These are phyloP conservation scores for Chlorospingus semifuscus DNA, from an alignment of 2,797 vertebrate genomes.

Conservation along the genomic window DNA sequence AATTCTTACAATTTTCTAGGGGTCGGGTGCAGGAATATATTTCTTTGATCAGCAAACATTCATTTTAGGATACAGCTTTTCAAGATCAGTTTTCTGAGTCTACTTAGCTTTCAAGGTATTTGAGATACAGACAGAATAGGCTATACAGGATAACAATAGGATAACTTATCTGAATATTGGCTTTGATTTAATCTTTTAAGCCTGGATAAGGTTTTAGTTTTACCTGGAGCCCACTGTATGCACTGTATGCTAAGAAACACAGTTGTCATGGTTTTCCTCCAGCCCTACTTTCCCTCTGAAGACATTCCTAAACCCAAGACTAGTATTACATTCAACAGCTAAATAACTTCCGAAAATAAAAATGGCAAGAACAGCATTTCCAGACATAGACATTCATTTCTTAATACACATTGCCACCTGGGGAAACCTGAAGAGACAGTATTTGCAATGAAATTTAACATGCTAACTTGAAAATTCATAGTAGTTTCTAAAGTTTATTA, in stretches of 20 bases:
- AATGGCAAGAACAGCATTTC: constrained; percentile 1
- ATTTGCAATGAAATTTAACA: not conserved
- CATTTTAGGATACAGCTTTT: not conserved
- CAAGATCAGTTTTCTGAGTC: not conserved
- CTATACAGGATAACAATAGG: not conserved
- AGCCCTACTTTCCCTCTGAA: not conserved
- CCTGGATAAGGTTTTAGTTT: not conserved
- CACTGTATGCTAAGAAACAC: not conserved
- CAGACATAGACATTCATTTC: not conserved
- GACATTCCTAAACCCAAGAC: not conserved
- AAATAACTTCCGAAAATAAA: constrained; percentile 18
- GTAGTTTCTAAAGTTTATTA: not conserved
- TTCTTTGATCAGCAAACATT: constrained; percentile 1
- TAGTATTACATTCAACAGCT: not conserved
- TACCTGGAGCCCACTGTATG: not conserved
- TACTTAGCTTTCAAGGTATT: not conserved
- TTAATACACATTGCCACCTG: constrained; percentile 51
- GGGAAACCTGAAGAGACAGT: constrained; percentile 39
- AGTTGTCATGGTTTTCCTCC: not conserved
- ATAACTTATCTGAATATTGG: not conserved
- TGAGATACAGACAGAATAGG: not conserved
- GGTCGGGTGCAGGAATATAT: not conserved
- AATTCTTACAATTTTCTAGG: not conserved
- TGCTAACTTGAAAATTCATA: not conserved
- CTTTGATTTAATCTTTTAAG: not conserved